These are phyloP conservation scores for Leptinotarsa juncta DNA, from an alignment of 2,888 invertebrate genomes.

Conservation along the genomic window DNA sequence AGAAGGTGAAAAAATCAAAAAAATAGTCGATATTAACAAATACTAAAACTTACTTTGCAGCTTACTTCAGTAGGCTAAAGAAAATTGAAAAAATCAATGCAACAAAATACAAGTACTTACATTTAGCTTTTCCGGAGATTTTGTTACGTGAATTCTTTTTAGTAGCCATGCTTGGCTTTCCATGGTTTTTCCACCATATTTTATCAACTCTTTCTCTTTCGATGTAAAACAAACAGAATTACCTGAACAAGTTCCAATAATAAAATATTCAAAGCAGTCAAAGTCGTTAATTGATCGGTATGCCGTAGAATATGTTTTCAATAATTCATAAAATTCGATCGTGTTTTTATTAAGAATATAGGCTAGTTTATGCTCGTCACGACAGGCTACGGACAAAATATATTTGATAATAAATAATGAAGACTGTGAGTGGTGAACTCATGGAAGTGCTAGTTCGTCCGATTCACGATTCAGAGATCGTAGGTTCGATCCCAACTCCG, in stretches of 20 bases:
- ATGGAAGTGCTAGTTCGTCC: too few species aligned
- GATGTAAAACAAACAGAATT: conserved; percentile 18
- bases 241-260: conserved; percentile 28
- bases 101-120: not conserved
- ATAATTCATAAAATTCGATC: conserved; percentile 7
- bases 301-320: conserved; percentile 25
- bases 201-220: not conserved
- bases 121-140: not conserved
- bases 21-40: not conserved
- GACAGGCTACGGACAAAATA: too few species aligned
- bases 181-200: not conserved
- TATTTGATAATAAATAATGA: too few species aligned
- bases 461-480: too few species aligned
- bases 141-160: not conserved
- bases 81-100: too few species aligned
- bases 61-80: too few species aligned
- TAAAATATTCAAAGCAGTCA: conserved; percentile 29
- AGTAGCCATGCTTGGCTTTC: not conserved
- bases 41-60: not conserved
- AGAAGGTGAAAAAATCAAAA: too few species aligned
- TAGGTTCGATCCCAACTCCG: too few species aligned
- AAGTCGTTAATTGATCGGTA: conserved; percentile 33
- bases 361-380: not conserved
- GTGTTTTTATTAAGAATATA: not conserved
- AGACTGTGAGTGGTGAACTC: too few species aligned